Base-by-base conservation (phyloP, 2,113 vertebrate species). In the Vanacampus margaritifer region DNA sequence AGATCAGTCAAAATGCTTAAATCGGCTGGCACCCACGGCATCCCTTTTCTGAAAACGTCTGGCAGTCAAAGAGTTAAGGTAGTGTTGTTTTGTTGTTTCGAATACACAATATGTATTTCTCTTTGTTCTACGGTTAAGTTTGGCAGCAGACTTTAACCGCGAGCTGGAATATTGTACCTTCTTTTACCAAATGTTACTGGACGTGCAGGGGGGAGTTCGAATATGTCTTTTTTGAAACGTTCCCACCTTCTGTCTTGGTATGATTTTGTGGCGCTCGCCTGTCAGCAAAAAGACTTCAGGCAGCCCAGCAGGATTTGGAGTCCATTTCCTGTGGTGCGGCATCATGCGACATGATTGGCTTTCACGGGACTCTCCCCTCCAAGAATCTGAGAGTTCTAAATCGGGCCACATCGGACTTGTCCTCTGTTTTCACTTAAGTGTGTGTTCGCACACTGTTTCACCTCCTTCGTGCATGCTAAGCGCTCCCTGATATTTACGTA, bases 261-360 rank as follows among this genome's bases (percentile, higher is more conserved):
- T 26, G 45, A 72, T 65, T 76, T 70, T 65, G 72, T 3, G 35
- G 76, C 51, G 68, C 72, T 78, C 74, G 76, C 74, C 39, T 80
- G 76, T 69, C 65, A 63, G 60, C 14, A 57, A 57, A 57, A 57
- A 57, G 17, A 14, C 26, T 60, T 23, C 36, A 62, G 6, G 13
- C 24, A 1, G 54, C 16, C n/a, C 4, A 24, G 12, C n/a, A 37
- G 37, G 37, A 41, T 61, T 41, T 41, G 36, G 37, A 41, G 37
- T 41, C 59, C 68, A 75, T 80, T 89, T 87, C 79, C 79, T 85
- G 72, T 84, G 75, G 75, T 3, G 64, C 65, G 14, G 64, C 63
- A 28, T 54, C 2, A 13, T 19, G 68, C 64, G 6, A 65, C 53
- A 65, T 66, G 71, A 88, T 69, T 76, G 78, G 73, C 68, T 70